Percentiles rank a stretch among this genome's conserved stretches.
Evolutionary conservation across 1,140 invertebrate genomes (phyloP).

Genomic region (Drosophila mayri): DNA sequence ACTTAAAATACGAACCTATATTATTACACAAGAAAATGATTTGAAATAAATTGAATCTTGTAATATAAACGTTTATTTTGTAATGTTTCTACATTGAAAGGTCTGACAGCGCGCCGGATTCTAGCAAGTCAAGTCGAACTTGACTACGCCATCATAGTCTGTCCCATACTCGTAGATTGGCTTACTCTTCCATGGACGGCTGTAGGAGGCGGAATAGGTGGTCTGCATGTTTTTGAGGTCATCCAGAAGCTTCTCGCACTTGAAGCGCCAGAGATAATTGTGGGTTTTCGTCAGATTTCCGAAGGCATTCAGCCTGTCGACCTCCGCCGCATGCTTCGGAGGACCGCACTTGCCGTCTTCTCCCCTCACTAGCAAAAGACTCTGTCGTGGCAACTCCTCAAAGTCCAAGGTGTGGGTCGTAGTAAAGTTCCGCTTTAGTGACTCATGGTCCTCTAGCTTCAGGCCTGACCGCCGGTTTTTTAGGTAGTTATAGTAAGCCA

Average conservation of each 20-base stretch:
- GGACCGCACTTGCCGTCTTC: conserved; percentile 14
- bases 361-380: neutral
- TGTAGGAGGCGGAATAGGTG: conserved; percentile 32
- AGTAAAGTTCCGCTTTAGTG: conserved; percentile 48
- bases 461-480: conserved; percentile 21
- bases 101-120: too few species aligned
- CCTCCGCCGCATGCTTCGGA: neutral
- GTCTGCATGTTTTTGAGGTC: conserved; percentile 26
- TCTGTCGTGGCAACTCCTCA: conserved; percentile 41
- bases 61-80: conserved; percentile 73
- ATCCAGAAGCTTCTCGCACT: conserved; percentile 3
- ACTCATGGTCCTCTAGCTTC: conserved; percentile 23
- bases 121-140: conserved; percentile 23
- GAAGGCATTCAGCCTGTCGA: conserved; percentile 45
- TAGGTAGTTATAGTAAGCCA: conserved; percentile 35
- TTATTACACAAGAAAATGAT: conserved; percentile 84
- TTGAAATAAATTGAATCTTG: conserved; percentile 85
- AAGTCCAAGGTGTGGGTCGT: conserved; percentile 56
- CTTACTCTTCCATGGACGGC: conserved; percentile 4
- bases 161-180: conserved; percentile 21
- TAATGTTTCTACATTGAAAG: too few species aligned
- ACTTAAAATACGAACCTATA: conserved; percentile 78
- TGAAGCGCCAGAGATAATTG: conserved; percentile 14
- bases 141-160: conserved; percentile 34
- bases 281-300: conserved; percentile 54